Conservation (phyloP, 2,888 invertebrate species). For the Hesperia comma region DNA sequence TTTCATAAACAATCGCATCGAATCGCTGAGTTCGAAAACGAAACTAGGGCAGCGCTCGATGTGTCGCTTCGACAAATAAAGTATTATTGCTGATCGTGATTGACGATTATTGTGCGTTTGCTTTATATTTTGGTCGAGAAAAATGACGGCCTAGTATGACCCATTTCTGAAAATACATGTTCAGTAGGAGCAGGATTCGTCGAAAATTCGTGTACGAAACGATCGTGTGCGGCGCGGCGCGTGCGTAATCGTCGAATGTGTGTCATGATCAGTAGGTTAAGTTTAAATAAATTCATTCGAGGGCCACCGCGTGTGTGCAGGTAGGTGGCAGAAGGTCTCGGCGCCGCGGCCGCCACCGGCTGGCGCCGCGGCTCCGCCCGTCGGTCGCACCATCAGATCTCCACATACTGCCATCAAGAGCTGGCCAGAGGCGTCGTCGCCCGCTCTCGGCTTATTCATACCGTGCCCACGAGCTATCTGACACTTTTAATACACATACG, state of each 20-base stretch:
- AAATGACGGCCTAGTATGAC: slow-evolving; percentile 41
- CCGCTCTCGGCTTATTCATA: no score
- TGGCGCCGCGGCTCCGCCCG: no score
- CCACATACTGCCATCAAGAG: no score
- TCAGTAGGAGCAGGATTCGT: slow-evolving; percentile 46
- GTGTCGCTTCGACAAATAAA: not conserved
- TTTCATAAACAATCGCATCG: slow-evolving; percentile 10
- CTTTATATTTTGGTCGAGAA: slow-evolving; percentile 2
- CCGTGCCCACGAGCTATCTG: no score
- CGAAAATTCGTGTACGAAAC: slow-evolving; percentile 57
- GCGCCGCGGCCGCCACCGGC: slow-evolving; percentile 10
- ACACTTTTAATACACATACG: no score
- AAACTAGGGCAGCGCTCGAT: slow-evolving; percentile 5
- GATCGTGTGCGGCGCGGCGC: slow-evolving; percentile 62
- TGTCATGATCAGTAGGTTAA: slow-evolving; percentile 84
- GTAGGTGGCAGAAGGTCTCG: slow-evolving; percentile 56
- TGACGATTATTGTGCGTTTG: not conserved
- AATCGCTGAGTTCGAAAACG: slow-evolving; percentile 5
- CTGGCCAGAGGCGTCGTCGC: no score
- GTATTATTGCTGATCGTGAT: not conserved
- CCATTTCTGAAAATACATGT: slow-evolving; percentile 46
- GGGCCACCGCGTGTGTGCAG: slow-evolving; percentile 58
- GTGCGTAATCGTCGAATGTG: slow-evolving; percentile 77
- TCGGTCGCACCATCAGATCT: no score
- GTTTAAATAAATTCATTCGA: slow-evolving; percentile 78